phyloP scores from a whole-genome alignment of 2,888 invertebrate species.

The Cantharis rufa region DNA sequence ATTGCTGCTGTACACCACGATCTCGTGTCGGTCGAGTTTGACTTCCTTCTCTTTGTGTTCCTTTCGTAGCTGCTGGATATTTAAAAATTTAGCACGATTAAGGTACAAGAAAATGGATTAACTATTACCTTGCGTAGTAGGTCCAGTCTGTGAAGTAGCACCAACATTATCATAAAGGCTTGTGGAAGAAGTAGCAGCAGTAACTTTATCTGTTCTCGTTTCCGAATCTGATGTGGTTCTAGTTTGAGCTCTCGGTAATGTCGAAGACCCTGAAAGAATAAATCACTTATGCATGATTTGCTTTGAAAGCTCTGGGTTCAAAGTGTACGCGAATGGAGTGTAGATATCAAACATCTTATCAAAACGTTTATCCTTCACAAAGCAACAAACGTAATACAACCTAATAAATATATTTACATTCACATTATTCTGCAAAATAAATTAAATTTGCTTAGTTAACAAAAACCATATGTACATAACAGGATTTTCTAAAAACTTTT shows the following conservation, averaged over 20 bases:
- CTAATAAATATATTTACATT: not conserved
- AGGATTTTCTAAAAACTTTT: not conserved
- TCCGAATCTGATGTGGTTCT: conserved; percentile 67
- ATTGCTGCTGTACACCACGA: conserved; percentile 65
- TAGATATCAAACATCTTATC: not conserved
- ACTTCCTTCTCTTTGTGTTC: conserved; percentile 54
- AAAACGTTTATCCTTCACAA: not conserved
- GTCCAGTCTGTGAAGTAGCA: conserved; percentile 51
- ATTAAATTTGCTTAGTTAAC: not conserved
- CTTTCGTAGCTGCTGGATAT: conserved; percentile 43
- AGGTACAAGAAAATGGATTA: not conserved
- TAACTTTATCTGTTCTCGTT: conserved; percentile 69
- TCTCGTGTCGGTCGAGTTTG: conserved; percentile 53
- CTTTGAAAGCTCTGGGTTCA: conserved; percentile 5
- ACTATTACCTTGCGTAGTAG: conserved; percentile 49
- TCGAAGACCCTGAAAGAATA: conserved; percentile 71
- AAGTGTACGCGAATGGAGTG: conserved; percentile 7
- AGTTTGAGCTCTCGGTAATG: conserved; percentile 77
- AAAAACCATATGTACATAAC: not conserved
- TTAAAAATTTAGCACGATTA: not conserved
- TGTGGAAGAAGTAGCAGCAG: conserved; percentile 85
- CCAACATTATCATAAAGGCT: conserved; percentile 85
- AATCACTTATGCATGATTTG: conserved; percentile 17
- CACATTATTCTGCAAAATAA: not conserved
- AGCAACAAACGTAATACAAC: not conserved